These are phyloP conservation scores for Akabosia matsudoensis DNA, from an alignment of 1,140 invertebrate genomes.

Conservation along the genomic window DNA sequence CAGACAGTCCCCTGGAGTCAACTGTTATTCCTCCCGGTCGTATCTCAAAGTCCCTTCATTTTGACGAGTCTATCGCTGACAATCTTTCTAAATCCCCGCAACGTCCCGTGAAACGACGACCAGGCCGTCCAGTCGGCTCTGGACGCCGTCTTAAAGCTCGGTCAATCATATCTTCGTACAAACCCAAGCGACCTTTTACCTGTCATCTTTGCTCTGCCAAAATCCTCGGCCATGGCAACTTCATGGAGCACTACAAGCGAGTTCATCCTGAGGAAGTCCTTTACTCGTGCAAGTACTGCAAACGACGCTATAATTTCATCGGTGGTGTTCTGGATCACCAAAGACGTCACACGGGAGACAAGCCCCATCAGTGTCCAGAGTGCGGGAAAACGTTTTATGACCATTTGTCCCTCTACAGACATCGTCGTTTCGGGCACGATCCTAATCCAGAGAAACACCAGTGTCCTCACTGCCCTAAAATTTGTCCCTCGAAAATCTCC, in stretches of 20 bases:
- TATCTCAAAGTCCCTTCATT: no score
- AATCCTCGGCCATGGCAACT: background rate
- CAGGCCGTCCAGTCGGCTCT: no score
- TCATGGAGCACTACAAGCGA: background rate
- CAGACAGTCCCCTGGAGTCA: no score
- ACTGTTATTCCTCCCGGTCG: no score
- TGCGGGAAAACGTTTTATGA: background rate
- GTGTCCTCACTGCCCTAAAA: background rate
- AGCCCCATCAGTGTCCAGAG: background rate
- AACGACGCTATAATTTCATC: background rate
- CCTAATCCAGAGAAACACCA: background rate
- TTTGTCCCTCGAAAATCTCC: background rate
- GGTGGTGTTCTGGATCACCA: background rate
- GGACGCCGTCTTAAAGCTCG: background rate
- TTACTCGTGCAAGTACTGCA: background rate
- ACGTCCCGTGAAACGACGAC: no score
- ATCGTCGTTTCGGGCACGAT: background rate
- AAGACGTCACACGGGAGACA: background rate
- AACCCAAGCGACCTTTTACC: background rate
- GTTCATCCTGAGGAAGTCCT: background rate
- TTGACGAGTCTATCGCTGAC: no score
- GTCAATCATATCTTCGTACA: no score
- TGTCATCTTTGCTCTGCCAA: background rate
- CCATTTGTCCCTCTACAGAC: background rate
- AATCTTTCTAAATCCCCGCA: no score